These are phyloP conservation scores for Clarias laeviceps DNA, from an alignment of 2,797 vertebrate species.

Conservation along the genomic window DNA sequence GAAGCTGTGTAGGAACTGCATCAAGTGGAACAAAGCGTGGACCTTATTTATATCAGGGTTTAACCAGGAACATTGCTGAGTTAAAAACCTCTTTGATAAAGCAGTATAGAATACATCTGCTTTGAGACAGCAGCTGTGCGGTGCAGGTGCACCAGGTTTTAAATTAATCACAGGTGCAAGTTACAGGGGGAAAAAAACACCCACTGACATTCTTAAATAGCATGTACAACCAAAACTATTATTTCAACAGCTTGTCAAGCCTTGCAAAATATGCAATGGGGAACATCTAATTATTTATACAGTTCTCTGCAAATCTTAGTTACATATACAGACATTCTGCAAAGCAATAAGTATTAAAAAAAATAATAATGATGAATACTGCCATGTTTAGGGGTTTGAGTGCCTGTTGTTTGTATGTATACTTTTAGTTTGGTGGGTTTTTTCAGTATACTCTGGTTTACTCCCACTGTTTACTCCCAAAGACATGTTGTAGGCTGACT, in stretches of 20 bases:
- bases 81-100: slow-evolving; percentile 36
- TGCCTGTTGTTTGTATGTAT: too few species aligned
- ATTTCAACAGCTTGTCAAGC: slow-evolving; percentile 30
- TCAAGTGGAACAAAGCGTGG: neutral
- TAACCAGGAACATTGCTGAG: slow-evolving; percentile 13
- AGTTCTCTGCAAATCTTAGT: neutral
- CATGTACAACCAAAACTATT: slow-evolving; percentile 26
- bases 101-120: slow-evolving; percentile 3
- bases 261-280: slow-evolving; percentile 21
- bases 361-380: too few species aligned
- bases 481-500: too few species aligned
- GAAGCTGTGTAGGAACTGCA: neutral
- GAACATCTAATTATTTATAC: slow-evolving; percentile 7
- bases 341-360: too few species aligned
- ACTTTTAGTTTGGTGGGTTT: too few species aligned
- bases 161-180: slow-evolving; percentile 46
- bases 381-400: too few species aligned
- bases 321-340: neutral
- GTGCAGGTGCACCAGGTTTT: slow-evolving; percentile 27
- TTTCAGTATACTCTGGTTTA: too few species aligned
- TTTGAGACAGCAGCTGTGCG: slow-evolving; percentile 28
- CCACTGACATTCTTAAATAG: slow-evolving; percentile 7
- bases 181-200: neutral
- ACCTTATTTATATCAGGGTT: slow-evolving; percentile 16
- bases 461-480: too few species aligned